Base-by-base conservation (phyloP, 2,113 vertebrate species). In the Boulengeromyrus knoepffleri region DNA sequence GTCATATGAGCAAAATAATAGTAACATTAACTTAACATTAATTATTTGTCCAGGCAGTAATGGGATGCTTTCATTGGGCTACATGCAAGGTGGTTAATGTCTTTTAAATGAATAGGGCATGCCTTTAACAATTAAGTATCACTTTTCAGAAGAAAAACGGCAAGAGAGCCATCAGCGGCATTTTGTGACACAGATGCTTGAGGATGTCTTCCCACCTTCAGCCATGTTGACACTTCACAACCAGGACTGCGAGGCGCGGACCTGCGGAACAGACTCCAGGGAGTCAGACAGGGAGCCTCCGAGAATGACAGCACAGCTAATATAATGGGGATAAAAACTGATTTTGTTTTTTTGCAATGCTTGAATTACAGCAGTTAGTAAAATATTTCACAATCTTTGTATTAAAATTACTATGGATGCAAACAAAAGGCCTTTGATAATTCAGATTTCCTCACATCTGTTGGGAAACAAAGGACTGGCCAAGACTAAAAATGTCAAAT, bases 151-250 rank as follows among this genome's bases (percentile, higher is more conserved):
- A 85, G 50, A 15, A 86, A n/a, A n/a, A 49, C 8, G 85, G n/a
- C 3, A 27, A 36, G 50, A 53, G 47, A 46, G 50, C 5, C 15
- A 36, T 19, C 50, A 17, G 21, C 31, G 8, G n/a, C 12, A 53
- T 39, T 53, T 53, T 53, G 50, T 31, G 27, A 53, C 36, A 53
- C 17, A 5, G n/a, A 36, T 8, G 19, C 15, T 15, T 47, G 2
- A 31, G 24, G 45, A 49, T 2, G 36, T 4, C 27, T 52, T 24
- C 93, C 95, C 85, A 95, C 95, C 94, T 91, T 90, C 92, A 90
- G 93, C 93, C 95, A 95, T 95, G 90, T 92, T 94, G 89, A 90
- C 90, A 19, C 86, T 49, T 86, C 53, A 84, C 87, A 90, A 85
- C 90, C 90, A 62, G 87, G 74, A 74, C 47, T 42, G 88, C 91